A percentile compares a stretch with the other conserved stretches of the same genome.
Conservation (phyloP, 2,113 vertebrate species). For the Oreotrochilus melanogaster region DNA sequence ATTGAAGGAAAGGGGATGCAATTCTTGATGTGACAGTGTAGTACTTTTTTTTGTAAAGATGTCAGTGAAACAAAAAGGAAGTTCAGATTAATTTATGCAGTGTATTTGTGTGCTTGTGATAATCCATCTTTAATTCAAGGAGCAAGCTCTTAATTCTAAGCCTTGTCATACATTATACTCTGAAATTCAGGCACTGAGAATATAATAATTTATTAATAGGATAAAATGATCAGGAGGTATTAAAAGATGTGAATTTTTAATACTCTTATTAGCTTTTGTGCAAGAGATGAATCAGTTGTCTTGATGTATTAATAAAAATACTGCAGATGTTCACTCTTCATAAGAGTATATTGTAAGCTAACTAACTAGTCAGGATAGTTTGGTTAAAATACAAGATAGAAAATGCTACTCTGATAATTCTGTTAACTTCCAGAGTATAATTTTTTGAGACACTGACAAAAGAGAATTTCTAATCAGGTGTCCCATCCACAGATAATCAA, state of each 20-base stretch:
- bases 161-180: slow-evolving; percentile 40
- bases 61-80: not conserved
- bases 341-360: not conserved
- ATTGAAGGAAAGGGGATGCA: not conserved
- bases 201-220: slow-evolving; percentile 58
- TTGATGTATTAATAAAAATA: slow-evolving; percentile 31
- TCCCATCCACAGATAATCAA: not conserved
- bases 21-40: not conserved
- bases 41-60: not conserved
- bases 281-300: slow-evolving; percentile 39
- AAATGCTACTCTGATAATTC: not conserved
- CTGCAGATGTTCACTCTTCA: not conserved
- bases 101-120: slow-evolving; percentile 9
- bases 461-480: not conserved
- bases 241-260: slow-evolving; percentile 71
- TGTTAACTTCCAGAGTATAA: not conserved
- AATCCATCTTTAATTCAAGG: slow-evolving; percentile 47
- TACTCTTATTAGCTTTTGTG: slow-evolving; percentile 51
- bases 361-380: not conserved
- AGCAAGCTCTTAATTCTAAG: slow-evolving; percentile 52
- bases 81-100: not conserved
- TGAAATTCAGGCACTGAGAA: slow-evolving; percentile 28
- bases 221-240: slow-evolving; percentile 50
- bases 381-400: not conserved
- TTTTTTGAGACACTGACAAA: not conserved